phyloP scores from a whole-genome alignment of 2,113 vertebrate genomes.

The Cromileptes altivelis region DNA sequence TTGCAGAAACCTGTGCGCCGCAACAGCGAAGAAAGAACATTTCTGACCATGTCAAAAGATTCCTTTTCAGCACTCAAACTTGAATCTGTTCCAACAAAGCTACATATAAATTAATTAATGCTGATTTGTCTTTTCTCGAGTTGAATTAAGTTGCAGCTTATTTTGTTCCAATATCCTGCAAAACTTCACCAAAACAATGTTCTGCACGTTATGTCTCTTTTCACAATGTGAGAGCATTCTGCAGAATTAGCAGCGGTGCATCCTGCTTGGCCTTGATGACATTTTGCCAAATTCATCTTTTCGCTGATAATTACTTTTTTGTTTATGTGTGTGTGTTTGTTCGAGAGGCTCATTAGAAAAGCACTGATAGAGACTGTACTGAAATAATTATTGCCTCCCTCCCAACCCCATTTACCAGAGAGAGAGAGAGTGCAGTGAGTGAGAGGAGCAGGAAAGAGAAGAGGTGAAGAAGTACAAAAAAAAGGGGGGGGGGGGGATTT shows the following conservation, averaged over 20 bases:
- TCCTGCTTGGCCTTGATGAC: constrained; percentile 34
- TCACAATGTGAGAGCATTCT: constrained; percentile 11
- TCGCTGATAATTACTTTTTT: constrained; percentile 54
- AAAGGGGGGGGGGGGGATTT: constrained; percentile 8
- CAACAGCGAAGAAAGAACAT: too few relatives aligned
- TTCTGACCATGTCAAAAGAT: too few relatives aligned
- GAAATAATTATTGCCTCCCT: constrained; percentile 58
- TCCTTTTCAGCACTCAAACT: too few relatives aligned
- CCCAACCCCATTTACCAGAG: constrained; percentile 15
- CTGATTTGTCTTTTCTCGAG: background rate
- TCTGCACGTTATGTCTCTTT: constrained; percentile 15
- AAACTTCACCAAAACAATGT: background rate
- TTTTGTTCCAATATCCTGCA: constrained; percentile 17
- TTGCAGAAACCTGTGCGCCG: too few relatives aligned
- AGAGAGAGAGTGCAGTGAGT: background rate
- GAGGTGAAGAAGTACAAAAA: constrained; percentile 9
- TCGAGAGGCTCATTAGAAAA: constrained; percentile 66
- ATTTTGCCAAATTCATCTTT: constrained; percentile 60
- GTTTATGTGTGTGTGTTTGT: constrained; percentile 46
- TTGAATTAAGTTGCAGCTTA: constrained; percentile 1
- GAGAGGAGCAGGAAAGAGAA: background rate
- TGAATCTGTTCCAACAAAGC: background rate
- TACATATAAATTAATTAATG: background rate
- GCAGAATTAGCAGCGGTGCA: background rate
- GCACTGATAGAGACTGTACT: constrained; percentile 55